Percentiles rank a stretch among this genome's conserved stretches.
These are phyloP conservation scores for Ctena decussata DNA, from an alignment of 2,888 invertebrate species.

Conservation along the genomic window DNA sequence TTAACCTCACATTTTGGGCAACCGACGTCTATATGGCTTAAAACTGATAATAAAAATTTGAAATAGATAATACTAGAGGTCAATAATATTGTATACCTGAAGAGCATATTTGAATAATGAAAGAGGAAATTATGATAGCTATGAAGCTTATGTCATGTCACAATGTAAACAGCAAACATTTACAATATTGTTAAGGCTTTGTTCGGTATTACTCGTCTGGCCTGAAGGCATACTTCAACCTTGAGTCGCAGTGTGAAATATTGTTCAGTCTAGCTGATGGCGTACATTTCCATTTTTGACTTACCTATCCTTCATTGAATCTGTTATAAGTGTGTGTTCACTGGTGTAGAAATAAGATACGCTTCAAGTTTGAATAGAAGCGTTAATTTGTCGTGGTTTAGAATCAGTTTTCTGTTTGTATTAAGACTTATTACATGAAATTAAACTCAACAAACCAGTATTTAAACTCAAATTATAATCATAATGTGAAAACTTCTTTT, in stretches of 20 bases:
- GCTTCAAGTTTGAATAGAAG: neutral
- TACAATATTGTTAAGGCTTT: constrained; percentile 4
- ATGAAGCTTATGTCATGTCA: neutral
- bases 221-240: neutral
- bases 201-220: neutral
- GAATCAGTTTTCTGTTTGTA: no score
- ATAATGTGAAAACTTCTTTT: no score
- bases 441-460: no score
- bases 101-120: neutral
- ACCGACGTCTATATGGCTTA: no score
- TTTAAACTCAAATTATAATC: no score
- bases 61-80: no score
- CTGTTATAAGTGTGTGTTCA: neutral
- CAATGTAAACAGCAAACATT: constrained; percentile 1
- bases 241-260: constrained; percentile 1
- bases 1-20: no score
- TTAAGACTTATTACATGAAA: no score
- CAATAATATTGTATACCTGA: no score
- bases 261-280: neutral
- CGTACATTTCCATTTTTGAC: neutral
- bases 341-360: neutral
- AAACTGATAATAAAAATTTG: no score
- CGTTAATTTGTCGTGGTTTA: neutral
- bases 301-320: constrained; percentile 3
- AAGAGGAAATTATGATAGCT: neutral